Conservation (phyloP, 2,797 vertebrate genomes). For the Enoplosus armatus region DNA sequence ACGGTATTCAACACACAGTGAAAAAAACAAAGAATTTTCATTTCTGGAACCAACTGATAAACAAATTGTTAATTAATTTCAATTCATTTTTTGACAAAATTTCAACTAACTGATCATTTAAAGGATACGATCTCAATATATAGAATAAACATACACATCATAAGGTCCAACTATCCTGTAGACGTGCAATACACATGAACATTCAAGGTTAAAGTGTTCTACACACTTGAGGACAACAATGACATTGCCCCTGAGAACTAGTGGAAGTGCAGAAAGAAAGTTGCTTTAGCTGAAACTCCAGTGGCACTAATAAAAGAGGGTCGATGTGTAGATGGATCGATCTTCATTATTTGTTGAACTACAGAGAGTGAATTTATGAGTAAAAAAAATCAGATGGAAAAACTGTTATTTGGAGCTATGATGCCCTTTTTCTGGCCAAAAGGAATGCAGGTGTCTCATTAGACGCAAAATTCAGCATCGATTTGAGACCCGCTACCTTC, state of each 20-base stretch:
- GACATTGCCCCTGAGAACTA: conserved; percentile 9
- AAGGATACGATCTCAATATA: neutral
- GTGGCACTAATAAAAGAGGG: conserved; percentile 63
- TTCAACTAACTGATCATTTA: neutral
- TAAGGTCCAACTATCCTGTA: neutral
- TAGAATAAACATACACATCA: conserved; percentile 20
- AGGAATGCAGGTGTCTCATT: conserved; percentile 85
- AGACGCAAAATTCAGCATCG: conserved; percentile 84
- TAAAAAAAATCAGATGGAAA: conserved; percentile 59
- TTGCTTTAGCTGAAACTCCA: conserved; percentile 58
- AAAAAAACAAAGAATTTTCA: neutral
- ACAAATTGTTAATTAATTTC: neutral
- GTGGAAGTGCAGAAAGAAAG: conserved; percentile 41
- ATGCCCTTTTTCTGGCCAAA: conserved; percentile 76
- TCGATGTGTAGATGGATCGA: conserved; percentile 68
- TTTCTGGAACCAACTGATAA: neutral
- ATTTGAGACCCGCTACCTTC: conserved; percentile 72
- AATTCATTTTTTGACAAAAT: neutral
- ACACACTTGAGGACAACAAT: neutral
- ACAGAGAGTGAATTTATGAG: conserved; percentile 63
- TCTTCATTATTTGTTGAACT: conserved; percentile 75
- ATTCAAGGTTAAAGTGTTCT: conserved; percentile 22
- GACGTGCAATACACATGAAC: neutral
- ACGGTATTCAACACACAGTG: neutral
- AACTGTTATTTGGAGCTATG: conserved; percentile 74